A percentile compares a stretch with the other conserved stretches of the same genome.
phyloP scores from a whole-genome alignment of 2,113 vertebrate species.

The Quiscalus mexicanus region DNA sequence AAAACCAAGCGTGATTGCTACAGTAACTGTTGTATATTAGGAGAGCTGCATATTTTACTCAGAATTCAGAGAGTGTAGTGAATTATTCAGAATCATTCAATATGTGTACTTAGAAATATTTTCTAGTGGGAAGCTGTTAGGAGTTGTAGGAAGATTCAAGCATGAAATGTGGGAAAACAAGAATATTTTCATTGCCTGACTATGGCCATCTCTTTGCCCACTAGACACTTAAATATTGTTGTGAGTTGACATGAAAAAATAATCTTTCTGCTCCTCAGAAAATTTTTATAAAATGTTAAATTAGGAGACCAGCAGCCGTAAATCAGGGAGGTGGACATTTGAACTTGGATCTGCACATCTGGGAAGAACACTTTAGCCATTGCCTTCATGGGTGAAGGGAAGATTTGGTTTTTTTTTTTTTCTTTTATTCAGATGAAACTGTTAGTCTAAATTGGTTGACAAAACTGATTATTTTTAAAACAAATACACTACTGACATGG shows the following conservation, averaged over 20 bases:
- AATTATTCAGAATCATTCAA: not conserved
- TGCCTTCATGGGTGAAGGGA: not conserved
- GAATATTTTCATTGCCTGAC: not conserved
- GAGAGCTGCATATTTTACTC: not conserved
- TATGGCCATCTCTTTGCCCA: not conserved
- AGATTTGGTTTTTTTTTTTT: fast-evolving
- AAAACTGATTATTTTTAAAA: not conserved
- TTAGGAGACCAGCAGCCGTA: fast-evolving
- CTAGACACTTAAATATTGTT: not conserved
- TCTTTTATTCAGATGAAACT: not conserved
- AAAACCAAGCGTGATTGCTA: not conserved
- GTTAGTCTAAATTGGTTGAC: not conserved
- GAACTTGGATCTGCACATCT: not conserved
- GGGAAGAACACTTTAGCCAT: not conserved
- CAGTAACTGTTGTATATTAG: not conserved
- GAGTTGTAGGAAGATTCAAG: not conserved
- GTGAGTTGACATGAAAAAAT: not conserved
- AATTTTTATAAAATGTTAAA: not conserved
- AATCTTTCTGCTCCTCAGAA: not conserved
- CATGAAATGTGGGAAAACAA: not conserved
- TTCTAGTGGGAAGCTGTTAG: not conserved
- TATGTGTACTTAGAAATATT: not conserved
- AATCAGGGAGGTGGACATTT: not conserved
- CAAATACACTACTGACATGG: not conserved
- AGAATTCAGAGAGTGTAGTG: not conserved